Conservation (phyloP, 2,113 vertebrate species). For the Daubentonia madagascariensis region DNA sequence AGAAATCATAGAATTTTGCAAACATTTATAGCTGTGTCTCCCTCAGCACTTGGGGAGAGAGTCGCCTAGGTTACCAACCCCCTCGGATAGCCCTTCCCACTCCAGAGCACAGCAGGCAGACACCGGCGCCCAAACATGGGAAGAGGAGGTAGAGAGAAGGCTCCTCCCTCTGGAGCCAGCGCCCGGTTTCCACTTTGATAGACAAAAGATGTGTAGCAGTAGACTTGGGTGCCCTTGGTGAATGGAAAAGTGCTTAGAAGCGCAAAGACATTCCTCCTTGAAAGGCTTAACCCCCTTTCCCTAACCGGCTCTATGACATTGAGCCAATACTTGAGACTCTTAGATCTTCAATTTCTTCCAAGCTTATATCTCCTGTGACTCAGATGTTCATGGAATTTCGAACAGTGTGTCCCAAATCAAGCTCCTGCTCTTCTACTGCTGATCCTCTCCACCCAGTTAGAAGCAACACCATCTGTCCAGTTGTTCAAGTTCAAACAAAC, state of each 20-base stretch:
- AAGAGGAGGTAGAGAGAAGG: background rate
- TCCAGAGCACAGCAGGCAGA: background rate
- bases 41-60: background rate
- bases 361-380: background rate
- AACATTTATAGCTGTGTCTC: background rate
- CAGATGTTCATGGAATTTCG: background rate
- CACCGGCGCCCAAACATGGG: rapidly evolving
- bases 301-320: background rate
- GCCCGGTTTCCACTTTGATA: background rate
- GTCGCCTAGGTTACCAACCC: background rate
- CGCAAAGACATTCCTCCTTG: background rate
- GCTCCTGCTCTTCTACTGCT: background rate
- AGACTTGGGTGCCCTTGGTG: background rate
- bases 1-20: background rate
- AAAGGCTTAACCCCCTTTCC: background rate
- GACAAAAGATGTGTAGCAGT: background rate
- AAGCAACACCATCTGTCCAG: background rate
- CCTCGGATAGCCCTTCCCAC: background rate
- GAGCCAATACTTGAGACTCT: background rate
- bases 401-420: background rate
- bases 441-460: background rate
- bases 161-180: background rate
- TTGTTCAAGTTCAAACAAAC: background rate
- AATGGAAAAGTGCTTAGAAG: background rate
- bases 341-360: background rate